A percentile compares a stretch with the other conserved stretches of the same genome.
phyloP scores from a whole-genome alignment of 1,140 invertebrate species.

The Zaprionus africanus region DNA sequence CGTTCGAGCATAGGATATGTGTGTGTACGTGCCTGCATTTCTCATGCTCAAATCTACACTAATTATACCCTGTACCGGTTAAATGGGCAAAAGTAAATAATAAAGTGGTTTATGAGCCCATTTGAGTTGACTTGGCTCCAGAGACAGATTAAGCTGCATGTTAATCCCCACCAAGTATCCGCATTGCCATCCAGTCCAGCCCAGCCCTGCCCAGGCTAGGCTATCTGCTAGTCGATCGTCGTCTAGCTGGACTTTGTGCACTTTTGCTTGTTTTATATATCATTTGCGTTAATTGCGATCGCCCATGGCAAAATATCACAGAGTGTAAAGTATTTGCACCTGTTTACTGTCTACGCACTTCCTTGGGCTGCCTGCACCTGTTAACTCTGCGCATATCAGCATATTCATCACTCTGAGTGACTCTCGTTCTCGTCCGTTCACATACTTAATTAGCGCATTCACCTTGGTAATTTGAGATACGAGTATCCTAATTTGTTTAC shows the following conservation, averaged over 20 bases:
- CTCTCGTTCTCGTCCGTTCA: constrained; percentile 8
- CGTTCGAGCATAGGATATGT: constrained; percentile 23
- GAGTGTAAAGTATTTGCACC: constrained; percentile 41
- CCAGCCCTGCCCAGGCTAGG: neutral
- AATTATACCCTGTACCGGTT: constrained; percentile 30
- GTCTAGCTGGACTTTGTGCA: neutral
- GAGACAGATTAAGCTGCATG: neutral
- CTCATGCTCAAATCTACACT: constrained; percentile 15
- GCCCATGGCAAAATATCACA: constrained; percentile 29
- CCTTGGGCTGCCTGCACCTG: constrained; percentile 29
- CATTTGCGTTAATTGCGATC: constrained; percentile 33
- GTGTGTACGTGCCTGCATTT: constrained; percentile 5
- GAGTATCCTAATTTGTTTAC: neutral
- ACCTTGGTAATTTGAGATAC: constrained; percentile 19
- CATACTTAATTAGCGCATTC: constrained; percentile 10
- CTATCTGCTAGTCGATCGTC: constrained; percentile 15
- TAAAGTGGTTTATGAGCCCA: constrained; percentile 11
- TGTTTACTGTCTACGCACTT: constrained; percentile 46
- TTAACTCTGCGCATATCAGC: constrained; percentile 16
- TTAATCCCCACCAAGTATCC: neutral
- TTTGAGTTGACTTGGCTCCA: neutral
- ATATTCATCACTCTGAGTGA: constrained; percentile 13
- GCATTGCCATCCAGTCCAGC: neutral
- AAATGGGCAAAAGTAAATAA: constrained; percentile 11
- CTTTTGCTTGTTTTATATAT: constrained; percentile 28